Evolutionary conservation across 2,888 invertebrate species (phyloP), one percentile per base, ranked within the genome.

Genomic region (Parasteatoda lunata): DNA sequence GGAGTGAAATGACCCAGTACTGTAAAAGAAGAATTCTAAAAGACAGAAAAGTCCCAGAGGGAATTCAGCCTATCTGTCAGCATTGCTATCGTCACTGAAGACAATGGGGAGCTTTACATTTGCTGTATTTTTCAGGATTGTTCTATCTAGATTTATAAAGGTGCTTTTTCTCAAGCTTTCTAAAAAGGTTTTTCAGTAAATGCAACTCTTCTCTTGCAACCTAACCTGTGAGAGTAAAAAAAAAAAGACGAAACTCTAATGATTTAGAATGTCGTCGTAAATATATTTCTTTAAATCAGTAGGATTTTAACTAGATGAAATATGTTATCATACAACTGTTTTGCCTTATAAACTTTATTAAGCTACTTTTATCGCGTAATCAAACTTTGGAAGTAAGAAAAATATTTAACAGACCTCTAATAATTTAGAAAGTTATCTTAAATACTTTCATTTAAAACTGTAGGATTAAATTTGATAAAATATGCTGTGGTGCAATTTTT

Each of bases 21-120:
- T 78, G 73, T 54, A 51, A 84, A 79, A 64, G 64, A 52, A 59
- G 78, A 79, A 54, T 75, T 75, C 77, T 15, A 15, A 71, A 54
- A 48, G 72, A 84, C 77, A 77, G 72, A 71, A 79, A 64, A 77
- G 66, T 80, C 85, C 75, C 78, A 52, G 4, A 65, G 66, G 85
- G 69, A 49, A 66, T 80, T 76, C 9, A 51, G 70, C 48, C 71
- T 69, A 85, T 85, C 85, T 85, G 85, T 85, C 85, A 85, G 79
- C 85, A 80, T 80, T 85, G 79, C 80, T 79, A 85, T 85, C 85
- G 85, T 85, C 85, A 76, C 76, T 59, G 64, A 76, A 85, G 85
- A 85, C 85, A 85, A 85, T 85, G 54, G 75, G 76, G 75, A 75
- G 76, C 79, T 85, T 80, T 85, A 49, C 79, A 69, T 70, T 52